Evolutionary conservation across 2,113 vertebrate genomes (phyloP).

Genomic region (Circaetus cinerascens): DNA sequence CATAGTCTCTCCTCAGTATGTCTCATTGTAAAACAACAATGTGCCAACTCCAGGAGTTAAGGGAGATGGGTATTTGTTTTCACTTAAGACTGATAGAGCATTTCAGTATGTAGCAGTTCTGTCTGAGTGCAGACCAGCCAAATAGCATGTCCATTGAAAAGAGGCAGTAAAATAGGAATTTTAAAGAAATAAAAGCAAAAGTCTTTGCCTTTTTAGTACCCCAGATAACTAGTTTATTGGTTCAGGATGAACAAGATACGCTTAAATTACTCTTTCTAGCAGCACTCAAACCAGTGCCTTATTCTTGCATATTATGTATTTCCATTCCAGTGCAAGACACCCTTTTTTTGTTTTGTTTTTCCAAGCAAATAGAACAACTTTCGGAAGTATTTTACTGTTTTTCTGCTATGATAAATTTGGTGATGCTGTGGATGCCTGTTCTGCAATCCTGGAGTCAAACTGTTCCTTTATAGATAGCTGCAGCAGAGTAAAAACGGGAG

Average conservation of each 20-base stretch:
- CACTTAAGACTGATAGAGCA: not conserved
- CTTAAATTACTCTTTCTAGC: not conserved
- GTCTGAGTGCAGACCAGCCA: not conserved
- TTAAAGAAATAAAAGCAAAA: not conserved
- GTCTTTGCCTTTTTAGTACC: not conserved
- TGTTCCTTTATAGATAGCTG: not conserved
- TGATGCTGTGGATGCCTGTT: conserved; percentile 3
- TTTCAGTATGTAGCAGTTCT: not conserved
- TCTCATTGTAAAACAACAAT: not conserved
- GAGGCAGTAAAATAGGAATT: not conserved
- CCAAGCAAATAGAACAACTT: not conserved
- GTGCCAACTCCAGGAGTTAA: not conserved
- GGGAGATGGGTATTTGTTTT: not conserved
- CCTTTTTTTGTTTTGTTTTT: not conserved
- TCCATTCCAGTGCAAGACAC: not conserved
- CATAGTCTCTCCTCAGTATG: not conserved
- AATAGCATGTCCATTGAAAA: not conserved
- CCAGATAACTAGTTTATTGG: not conserved
- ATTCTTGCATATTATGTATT: not conserved
- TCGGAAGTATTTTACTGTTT: not conserved
- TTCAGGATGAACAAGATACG: not conserved
- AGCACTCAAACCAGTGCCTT: not conserved
- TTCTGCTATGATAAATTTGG: not conserved
- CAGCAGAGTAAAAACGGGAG: not conserved
- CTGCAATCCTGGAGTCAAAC: not conserved